A percentile compares a stretch with the other conserved stretches of the same genome.
Conservation (phyloP, 2,113 vertebrate species). For the Apodemus speciosus region DNA sequence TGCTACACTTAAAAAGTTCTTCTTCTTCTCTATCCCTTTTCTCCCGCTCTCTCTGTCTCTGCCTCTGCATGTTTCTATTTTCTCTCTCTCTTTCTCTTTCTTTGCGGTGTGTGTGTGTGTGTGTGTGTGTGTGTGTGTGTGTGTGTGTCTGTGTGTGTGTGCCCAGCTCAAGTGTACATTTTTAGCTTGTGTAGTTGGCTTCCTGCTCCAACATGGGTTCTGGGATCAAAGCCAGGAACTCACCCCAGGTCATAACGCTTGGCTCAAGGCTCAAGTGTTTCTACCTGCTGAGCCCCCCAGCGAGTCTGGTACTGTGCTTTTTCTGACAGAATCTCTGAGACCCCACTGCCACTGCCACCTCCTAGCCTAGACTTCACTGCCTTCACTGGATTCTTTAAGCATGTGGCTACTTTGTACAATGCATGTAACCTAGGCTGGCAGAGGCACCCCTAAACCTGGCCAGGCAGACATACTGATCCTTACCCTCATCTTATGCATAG, state of each 20-base stretch:
- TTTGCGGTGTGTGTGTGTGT: neutral
- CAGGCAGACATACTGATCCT: neutral
- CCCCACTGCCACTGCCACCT: too few species aligned
- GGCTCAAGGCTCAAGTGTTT: neutral
- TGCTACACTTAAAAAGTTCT: neutral
- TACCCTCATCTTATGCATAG: too few species aligned
- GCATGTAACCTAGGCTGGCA: neutral
- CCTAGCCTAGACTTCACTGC: fast-evolving
- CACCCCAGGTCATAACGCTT: neutral
- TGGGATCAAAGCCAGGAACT: neutral
- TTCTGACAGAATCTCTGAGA: neutral
- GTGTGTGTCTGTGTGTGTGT: neutral
- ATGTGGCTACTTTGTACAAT: too few species aligned
- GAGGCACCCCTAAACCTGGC: neutral
- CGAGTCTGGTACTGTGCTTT: neutral
- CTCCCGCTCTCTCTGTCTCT: neutral
- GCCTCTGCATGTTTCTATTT: neutral
- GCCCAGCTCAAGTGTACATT: neutral
- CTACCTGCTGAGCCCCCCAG: neutral
- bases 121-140: neutral
- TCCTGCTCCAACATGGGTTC: neutral
- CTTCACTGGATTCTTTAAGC: neutral
- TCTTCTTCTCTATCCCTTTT: neutral
- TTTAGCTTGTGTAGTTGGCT: neutral
- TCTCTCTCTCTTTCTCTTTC: neutral